Conservation (phyloP, 2,888 invertebrate genomes). For the Tinea pellionella region DNA sequence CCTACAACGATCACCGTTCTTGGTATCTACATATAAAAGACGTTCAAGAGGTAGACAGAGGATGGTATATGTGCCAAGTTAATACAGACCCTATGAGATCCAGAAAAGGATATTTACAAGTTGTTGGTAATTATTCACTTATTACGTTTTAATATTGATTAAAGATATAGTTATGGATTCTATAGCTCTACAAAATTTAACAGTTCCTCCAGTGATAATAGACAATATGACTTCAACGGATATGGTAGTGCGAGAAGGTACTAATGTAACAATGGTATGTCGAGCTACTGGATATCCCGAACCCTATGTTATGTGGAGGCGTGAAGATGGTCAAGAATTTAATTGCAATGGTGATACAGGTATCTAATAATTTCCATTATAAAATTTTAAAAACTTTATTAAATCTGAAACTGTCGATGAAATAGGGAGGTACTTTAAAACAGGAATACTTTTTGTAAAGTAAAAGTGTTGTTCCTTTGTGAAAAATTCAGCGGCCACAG, state of each 20-base stretch:
- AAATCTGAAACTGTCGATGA: background rate
- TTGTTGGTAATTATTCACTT: slow-evolving; percentile 78
- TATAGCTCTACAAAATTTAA: background rate
- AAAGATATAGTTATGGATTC: too few relatives aligned
- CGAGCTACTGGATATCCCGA: slow-evolving; percentile 90
- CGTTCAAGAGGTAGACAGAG: slow-evolving; percentile 88
- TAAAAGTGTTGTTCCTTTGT: background rate
- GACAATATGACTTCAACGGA: slow-evolving; percentile 92
- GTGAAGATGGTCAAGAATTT: slow-evolving; percentile 90
- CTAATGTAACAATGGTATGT: slow-evolving; percentile 88
- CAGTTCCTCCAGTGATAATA: slow-evolving; percentile 91
- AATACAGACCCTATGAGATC: slow-evolving; percentile 96
- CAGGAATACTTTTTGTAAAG: background rate
- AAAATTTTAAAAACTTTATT: background rate
- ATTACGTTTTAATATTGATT: background rate
- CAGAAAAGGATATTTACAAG: slow-evolving; percentile 89
- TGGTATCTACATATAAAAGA: slow-evolving; percentile 92
- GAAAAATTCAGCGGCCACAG: background rate
- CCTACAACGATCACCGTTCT: slow-evolving; percentile 90
- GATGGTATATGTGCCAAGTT: slow-evolving; percentile 94
- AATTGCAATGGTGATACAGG: slow-evolving; percentile 90
- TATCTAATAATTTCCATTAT: slow-evolving; percentile 31
- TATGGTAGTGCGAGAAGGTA: slow-evolving; percentile 90
- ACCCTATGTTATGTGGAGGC: slow-evolving; percentile 92
- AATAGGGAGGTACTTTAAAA: background rate